Percentiles rank a stretch among this genome's conserved stretches.
phyloP scores from a whole-genome alignment of 1,140 invertebrate species.

The Adoxophyes honmai region DNA sequence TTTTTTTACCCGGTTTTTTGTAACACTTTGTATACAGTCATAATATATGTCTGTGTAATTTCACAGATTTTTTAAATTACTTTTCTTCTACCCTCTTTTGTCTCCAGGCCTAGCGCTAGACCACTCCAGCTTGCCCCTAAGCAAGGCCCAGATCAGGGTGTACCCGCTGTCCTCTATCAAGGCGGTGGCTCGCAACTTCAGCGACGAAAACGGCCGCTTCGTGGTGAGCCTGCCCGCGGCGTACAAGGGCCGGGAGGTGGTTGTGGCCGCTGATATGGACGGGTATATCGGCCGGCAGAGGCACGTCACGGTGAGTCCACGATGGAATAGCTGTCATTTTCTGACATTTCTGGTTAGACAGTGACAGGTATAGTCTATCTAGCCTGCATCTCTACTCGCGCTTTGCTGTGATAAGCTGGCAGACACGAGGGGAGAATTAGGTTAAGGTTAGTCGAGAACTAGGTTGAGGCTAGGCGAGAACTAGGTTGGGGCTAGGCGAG shows the following conservation, averaged over 20 bases:
- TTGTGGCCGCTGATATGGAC: slow-evolving; percentile 30
- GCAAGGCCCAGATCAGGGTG: slow-evolving; percentile 28
- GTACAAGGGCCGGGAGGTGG: slow-evolving; percentile 45
- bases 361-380: too few species aligned
- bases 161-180: slow-evolving; percentile 25
- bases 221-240: slow-evolving; percentile 39
- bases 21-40: too few species aligned
- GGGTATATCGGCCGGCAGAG: slow-evolving; percentile 44
- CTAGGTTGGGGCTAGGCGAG: too few species aligned
- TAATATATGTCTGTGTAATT: too few species aligned
- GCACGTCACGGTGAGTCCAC: slow-evolving; percentile 44
- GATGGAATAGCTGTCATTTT: too few species aligned
- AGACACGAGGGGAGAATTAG: too few species aligned
- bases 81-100: neutral
- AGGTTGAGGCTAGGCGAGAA: too few species aligned
- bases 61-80: neutral
- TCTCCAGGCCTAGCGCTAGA: slow-evolving; percentile 46
- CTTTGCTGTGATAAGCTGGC: too few species aligned
- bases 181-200: slow-evolving; percentile 29
- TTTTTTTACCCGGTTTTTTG: too few species aligned
- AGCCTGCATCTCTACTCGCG: too few species aligned
- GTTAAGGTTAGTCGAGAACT: too few species aligned
- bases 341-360: too few species aligned
- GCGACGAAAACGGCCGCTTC: slow-evolving; percentile 44
- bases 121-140: slow-evolving; percentile 39